Conservation (phyloP, 1,140 invertebrate species). For the Drosophila repleta region DNA sequence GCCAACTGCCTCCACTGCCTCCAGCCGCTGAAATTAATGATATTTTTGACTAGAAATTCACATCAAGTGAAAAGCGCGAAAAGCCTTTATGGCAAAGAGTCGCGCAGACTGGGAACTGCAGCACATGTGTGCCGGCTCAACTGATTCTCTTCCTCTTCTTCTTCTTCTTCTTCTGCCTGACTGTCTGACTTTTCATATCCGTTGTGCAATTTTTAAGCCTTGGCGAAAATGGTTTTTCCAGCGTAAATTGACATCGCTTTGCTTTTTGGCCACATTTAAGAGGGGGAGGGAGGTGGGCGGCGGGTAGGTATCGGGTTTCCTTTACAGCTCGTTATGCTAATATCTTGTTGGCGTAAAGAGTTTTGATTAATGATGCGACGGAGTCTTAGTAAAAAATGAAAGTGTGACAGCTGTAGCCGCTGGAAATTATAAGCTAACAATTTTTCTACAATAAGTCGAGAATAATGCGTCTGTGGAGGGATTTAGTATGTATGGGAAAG, state of each 20-base stretch:
- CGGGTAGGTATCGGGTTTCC: background rate
- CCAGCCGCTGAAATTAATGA: conserved; percentile 65
- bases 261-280: conserved; percentile 48
- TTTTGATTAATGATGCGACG: conserved; percentile 78
- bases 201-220: conserved; percentile 72
- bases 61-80: conserved; percentile 38
- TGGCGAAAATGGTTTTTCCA: conserved; percentile 51
- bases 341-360: conserved; percentile 63
- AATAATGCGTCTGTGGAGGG: conserved; percentile 6
- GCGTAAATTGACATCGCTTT: conserved; percentile 79
- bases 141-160: no score
- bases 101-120: conserved; percentile 50
- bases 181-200: conserved; percentile 66
- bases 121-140: conserved; percentile 54
- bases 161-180: conserved; percentile 7
- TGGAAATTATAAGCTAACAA: conserved; percentile 14
- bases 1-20: conserved; percentile 9
- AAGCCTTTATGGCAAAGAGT: conserved; percentile 15
- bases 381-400: conserved; percentile 38
- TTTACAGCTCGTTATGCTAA: conserved; percentile 71
- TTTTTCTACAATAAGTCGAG: background rate
- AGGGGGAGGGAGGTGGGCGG: background rate
- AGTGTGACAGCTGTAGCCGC: conserved; percentile 50
- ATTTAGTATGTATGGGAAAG: background rate
- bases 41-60: conserved; percentile 62